Evolutionary conservation across 2,888 invertebrate genomes (phyloP).

Genomic region (Drosophila maculinotata): DNA sequence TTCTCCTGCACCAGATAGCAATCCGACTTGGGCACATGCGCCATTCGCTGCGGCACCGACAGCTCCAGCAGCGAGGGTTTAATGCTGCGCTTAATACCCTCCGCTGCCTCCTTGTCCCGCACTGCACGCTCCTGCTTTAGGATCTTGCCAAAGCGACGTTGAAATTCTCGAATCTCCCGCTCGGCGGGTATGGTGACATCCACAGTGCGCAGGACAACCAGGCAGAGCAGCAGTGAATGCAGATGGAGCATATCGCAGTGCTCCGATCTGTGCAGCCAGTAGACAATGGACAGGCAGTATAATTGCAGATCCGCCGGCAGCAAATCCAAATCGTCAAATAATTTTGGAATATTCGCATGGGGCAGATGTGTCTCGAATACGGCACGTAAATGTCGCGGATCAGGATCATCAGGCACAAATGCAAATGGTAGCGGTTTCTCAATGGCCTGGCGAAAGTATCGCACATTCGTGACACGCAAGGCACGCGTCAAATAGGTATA

Average conservation of each 20-base stretch:
- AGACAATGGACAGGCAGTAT: constrained; percentile 82
- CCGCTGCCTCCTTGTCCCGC: constrained; percentile 71
- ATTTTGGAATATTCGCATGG: constrained; percentile 48
- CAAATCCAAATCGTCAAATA: constrained; percentile 71
- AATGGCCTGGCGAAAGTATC: constrained; percentile 73
- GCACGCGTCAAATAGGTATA: constrained; percentile 83
- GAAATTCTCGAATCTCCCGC: constrained; percentile 77
- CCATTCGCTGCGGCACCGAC: constrained; percentile 71
- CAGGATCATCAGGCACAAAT: constrained; percentile 70
- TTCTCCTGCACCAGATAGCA: constrained; percentile 82
- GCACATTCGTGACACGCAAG: constrained; percentile 81
- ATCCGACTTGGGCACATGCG: constrained; percentile 80
- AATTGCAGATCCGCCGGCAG: constrained; percentile 79
- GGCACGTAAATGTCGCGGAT: constrained; percentile 69
- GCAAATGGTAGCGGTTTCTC: constrained; percentile 42
- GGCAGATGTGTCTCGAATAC: constrained; percentile 68
- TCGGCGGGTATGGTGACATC: constrained; percentile 83
- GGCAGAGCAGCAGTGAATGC: constrained; percentile 80
- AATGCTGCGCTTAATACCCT: constrained; percentile 59
- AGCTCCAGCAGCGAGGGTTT: constrained; percentile 63
- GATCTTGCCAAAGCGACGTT: constrained; percentile 80
- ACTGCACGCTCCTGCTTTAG: constrained; percentile 74
- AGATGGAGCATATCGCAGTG: constrained; percentile 80
- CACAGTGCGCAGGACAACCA: constrained; percentile 79
- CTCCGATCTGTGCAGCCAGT: constrained; percentile 82